These are phyloP conservation scores for Nephrotoma flavescens DNA, from an alignment of 2,888 invertebrate genomes.

Conservation along the genomic window DNA sequence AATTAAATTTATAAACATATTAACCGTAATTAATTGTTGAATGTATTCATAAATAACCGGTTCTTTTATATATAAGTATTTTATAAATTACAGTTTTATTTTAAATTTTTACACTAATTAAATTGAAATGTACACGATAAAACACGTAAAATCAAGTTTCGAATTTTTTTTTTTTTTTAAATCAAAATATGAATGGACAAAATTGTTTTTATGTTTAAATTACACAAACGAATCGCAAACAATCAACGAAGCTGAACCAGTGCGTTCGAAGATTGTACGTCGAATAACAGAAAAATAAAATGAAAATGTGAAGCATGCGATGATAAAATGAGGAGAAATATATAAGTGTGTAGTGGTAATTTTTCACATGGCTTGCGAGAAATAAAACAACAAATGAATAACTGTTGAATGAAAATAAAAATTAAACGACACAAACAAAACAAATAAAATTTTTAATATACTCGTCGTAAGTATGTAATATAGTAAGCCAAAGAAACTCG, in stretches of 20 bases:
- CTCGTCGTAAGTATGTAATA: not conserved
- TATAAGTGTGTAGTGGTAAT: not conserved
- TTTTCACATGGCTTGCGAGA: not conserved
- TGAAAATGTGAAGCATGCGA: not conserved
- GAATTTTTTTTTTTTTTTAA: too few relatives aligned
- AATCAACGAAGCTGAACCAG: not conserved
- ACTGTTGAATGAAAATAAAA: not conserved
- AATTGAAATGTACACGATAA: not conserved
- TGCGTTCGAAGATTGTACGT: not conserved
- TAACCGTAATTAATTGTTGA: not conserved
- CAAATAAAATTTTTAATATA: not conserved
- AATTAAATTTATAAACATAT: not conserved
- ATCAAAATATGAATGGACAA: not conserved
- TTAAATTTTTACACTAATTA: not conserved
- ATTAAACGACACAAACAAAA: not conserved
- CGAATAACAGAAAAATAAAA: not conserved
- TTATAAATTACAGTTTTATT: not conserved
- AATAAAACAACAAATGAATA: not conserved
- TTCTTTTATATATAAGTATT: not conserved
- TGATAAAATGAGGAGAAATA: not conserved
- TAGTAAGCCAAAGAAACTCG: not conserved
- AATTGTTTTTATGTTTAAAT: not conserved
- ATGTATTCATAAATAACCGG: not conserved
- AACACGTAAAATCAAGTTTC: not conserved
- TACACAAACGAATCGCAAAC: too few relatives aligned